phyloP scores from a whole-genome alignment of 2,113 vertebrate species.

The Thryonomys swinderianus region DNA sequence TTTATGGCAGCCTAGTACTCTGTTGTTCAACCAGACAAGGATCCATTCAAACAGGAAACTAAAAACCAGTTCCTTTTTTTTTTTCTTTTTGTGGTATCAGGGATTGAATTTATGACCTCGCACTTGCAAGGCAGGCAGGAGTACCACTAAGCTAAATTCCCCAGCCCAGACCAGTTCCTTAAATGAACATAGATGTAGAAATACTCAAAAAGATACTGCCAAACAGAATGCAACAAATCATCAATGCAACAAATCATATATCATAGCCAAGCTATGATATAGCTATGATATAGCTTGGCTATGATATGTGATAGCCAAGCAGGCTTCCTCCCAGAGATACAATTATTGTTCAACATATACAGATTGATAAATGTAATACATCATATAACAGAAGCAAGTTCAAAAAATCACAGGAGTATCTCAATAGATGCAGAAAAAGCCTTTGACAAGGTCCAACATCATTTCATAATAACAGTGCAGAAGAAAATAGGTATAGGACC shows the following conservation, averaged over 20 bases:
- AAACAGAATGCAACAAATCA: background rate
- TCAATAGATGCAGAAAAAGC: background rate
- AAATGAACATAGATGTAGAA: background rate
- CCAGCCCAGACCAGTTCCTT: background rate
- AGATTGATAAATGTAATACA: background rate
- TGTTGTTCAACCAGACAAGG: background rate
- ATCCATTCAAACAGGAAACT: background rate
- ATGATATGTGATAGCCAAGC: background rate
- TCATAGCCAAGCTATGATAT: background rate
- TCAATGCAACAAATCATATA: background rate
- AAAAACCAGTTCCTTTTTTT: background rate
- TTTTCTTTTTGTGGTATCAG: too few relatives aligned
- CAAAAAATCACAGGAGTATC: background rate
- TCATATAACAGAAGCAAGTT: background rate
- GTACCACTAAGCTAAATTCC: too few relatives aligned
- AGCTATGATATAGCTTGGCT: too few relatives aligned
- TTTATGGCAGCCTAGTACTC: background rate
- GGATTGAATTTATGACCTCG: too few relatives aligned
- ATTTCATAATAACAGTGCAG: background rate
- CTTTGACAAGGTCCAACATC: background rate
- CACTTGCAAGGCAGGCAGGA: too few relatives aligned
- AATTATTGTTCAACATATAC: background rate
- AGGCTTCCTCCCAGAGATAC: background rate
- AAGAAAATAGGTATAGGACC: background rate
- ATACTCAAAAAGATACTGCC: background rate